Evolutionary conservation across 2,888 invertebrate genomes (phyloP).

Genomic region (Archaeoteleia sp.): DNA sequence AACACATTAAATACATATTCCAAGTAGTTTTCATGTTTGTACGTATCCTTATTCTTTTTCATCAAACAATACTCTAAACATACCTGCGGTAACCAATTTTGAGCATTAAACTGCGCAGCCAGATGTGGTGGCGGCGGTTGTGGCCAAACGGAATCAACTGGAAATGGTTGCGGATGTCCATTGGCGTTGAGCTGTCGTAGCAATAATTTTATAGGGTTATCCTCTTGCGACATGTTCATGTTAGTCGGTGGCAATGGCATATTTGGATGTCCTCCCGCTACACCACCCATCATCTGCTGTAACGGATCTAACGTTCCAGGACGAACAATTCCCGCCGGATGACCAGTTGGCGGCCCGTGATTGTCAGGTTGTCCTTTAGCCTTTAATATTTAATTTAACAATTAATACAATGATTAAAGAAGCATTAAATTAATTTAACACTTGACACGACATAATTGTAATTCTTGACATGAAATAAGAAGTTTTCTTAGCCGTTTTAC

Average conservation of each 20-base stretch:
- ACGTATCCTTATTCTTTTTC: too few relatives aligned
- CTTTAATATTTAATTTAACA: too few relatives aligned
- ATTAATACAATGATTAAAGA: too few relatives aligned
- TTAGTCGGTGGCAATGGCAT: conserved; percentile 68
- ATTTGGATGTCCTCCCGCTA: conserved; percentile 66
- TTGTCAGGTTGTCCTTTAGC: conserved; percentile 66
- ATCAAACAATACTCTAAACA: not conserved
- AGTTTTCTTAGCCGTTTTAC: conserved; percentile 59
- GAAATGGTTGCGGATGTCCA: conserved; percentile 57
- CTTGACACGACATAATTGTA: too few relatives aligned
- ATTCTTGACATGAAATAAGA: too few relatives aligned
- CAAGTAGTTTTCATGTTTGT: too few relatives aligned
- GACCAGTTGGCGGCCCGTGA: conserved; percentile 65
- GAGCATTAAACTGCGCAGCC: conserved; percentile 67
- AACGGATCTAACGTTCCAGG: conserved; percentile 75
- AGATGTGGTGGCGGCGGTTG: conserved; percentile 68
- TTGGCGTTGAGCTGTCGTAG: conserved; percentile 75
- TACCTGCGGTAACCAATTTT: conserved; percentile 72
- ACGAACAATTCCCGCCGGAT: conserved; percentile 58
- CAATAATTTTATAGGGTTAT: conserved; percentile 76
- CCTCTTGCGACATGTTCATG: conserved; percentile 66
- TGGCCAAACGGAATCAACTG: conserved; percentile 71
- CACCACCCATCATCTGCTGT: conserved; percentile 75
- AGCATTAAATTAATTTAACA: too few relatives aligned
- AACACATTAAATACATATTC: too few relatives aligned